A percentile compares a stretch with the other conserved stretches of the same genome.
These are phyloP conservation scores for Lithophane leautieri DNA, from an alignment of 2,888 invertebrate species.

Conservation along the genomic window DNA sequence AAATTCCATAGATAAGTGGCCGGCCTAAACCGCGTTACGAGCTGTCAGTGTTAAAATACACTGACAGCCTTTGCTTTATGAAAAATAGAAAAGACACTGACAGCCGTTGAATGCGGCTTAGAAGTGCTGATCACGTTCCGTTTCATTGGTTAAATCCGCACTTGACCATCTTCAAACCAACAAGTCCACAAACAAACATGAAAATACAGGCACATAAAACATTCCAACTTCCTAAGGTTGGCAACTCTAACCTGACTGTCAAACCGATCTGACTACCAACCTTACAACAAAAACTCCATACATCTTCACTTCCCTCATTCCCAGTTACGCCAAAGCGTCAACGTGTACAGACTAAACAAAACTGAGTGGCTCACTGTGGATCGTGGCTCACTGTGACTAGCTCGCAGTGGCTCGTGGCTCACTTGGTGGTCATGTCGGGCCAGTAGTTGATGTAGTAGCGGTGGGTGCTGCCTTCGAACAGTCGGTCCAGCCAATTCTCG, in stretches of 20 bases:
- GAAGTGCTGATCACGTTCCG: too few species aligned
- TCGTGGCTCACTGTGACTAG: slow-evolving; percentile 86
- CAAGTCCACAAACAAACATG: slow-evolving; percentile 13
- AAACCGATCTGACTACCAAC: slow-evolving; percentile 27
- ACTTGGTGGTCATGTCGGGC: slow-evolving; percentile 98
- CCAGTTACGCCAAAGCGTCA: slow-evolving; percentile 55
- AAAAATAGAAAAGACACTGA: too few species aligned
- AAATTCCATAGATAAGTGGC: too few species aligned
- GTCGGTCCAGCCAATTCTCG: slow-evolving; percentile 98
- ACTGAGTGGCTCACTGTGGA: slow-evolving; percentile 39
- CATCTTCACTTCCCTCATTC: slow-evolving; percentile 18
- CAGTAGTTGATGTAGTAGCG: slow-evolving; percentile 99
- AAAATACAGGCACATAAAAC: slow-evolving; percentile 41
- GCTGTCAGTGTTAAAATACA: too few species aligned
- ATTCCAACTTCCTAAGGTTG: slow-evolving; percentile 20
- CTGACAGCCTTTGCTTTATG: too few species aligned
- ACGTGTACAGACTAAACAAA: slow-evolving; percentile 52
- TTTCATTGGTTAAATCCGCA: too few species aligned
- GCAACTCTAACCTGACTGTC: slow-evolving; percentile 33
- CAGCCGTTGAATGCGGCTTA: too few species aligned
- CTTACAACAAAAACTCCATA: slow-evolving; percentile 22
- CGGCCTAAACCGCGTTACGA: too few species aligned
- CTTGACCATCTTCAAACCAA: slow-evolving; percentile 3
- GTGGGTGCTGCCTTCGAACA: slow-evolving; percentile 98
- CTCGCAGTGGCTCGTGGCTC: slow-evolving; percentile 73